Evolutionary conservation across 2,888 invertebrate species (phyloP).

Genomic region (Hydroisotoma schaefferi): DNA sequence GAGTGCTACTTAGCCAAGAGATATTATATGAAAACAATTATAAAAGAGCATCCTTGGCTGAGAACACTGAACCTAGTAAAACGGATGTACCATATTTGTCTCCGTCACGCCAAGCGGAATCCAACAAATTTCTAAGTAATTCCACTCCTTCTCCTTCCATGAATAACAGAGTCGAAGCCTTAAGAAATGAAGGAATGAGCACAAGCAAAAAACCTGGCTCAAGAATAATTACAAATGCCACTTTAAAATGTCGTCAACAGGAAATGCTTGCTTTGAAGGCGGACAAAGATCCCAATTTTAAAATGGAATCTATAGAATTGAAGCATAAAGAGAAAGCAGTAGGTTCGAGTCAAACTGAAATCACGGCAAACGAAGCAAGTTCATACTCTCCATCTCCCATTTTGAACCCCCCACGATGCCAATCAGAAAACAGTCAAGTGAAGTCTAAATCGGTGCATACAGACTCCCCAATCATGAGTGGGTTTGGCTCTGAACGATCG

Average conservation of each 20-base stretch:
- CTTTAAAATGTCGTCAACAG: slow-evolving; percentile 36
- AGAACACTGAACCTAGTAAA: neutral
- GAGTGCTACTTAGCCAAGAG: no score
- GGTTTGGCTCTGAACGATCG: slow-evolving; percentile 35
- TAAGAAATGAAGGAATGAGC: slow-evolving; percentile 1
- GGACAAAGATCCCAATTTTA: neutral
- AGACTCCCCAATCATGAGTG: slow-evolving; percentile 41
- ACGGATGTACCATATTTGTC: neutral
- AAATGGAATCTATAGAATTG: neutral
- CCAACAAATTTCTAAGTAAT: neutral
- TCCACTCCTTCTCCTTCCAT: slow-evolving; percentile 10
- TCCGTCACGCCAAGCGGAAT: neutral
- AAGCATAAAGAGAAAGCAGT: neutral
- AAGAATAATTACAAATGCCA: slow-evolving; percentile 42
- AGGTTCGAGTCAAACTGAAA: neutral
- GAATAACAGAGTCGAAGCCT: slow-evolving; percentile 13
- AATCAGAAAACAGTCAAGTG: slow-evolving; percentile 28
- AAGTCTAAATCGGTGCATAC: slow-evolving; percentile 35
- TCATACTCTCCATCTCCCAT: slow-evolving; percentile 15
- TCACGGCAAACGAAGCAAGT: neutral
- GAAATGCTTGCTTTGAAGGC: slow-evolving; percentile 27
- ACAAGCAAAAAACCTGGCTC: slow-evolving; percentile 32
- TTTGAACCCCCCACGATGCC: slow-evolving; percentile 21
- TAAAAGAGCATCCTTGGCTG: neutral
- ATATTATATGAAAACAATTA: neutral